phyloP scores from a whole-genome alignment of 2,888 invertebrate species.

The Plagiodera versicolora region DNA sequence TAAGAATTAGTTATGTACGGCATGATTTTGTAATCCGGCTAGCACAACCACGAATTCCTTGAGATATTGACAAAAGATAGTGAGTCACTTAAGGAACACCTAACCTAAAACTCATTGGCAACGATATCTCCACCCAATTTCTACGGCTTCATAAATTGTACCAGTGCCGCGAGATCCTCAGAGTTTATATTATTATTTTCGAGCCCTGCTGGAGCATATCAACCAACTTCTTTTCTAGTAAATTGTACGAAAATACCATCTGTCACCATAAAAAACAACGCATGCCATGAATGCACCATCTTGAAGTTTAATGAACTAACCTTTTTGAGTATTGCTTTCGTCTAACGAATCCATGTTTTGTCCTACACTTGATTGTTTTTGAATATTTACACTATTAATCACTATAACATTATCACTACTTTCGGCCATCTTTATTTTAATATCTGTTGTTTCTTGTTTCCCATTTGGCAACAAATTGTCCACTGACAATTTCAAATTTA shows the following conservation, averaged over 20 bases:
- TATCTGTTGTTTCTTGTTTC: not conserved
- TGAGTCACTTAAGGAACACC: conserved; percentile 5
- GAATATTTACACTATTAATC: conserved; percentile 49
- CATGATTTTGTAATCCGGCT: not conserved
- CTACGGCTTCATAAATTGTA: not conserved
- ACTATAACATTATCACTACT: conserved; percentile 49
- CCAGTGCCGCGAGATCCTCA: not conserved
- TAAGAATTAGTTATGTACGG: not conserved
- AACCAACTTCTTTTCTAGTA: not conserved
- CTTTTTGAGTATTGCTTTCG: conserved; percentile 47
- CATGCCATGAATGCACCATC: not conserved
- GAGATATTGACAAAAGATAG: not conserved
- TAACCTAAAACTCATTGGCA: not conserved
- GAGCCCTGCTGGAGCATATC: not conserved
- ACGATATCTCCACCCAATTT: not conserved
- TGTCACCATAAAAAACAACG: conserved; percentile 27
- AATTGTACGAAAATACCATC: conserved; percentile 32
- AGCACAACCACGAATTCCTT: not conserved
- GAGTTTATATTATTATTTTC: not conserved
- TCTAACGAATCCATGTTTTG: conserved; percentile 40
- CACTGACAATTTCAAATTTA: conserved; percentile 7
- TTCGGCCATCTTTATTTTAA: conserved; percentile 51
- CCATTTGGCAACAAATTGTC: conserved; percentile 21
- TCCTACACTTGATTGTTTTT: conserved; percentile 43
- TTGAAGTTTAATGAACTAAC: conserved; percentile 36